Conservation (phyloP, 2,797 vertebrate genomes). For the Sebastes hubbsi region DNA sequence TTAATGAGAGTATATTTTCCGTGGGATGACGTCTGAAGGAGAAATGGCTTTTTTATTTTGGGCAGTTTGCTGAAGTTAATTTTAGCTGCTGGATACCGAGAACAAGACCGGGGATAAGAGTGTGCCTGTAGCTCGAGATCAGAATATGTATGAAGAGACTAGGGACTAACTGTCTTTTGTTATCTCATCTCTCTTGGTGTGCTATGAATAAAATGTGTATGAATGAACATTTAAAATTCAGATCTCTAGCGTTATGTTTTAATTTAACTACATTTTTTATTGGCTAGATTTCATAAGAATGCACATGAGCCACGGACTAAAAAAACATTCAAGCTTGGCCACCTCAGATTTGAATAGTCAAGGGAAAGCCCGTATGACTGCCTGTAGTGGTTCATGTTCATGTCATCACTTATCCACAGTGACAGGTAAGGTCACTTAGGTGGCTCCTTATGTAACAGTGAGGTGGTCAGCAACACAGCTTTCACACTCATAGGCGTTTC, state of each 20-base stretch:
- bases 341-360: neutral
- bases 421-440: slow-evolving; percentile 11
- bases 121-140: neutral
- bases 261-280: neutral
- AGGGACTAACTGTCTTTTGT: neutral
- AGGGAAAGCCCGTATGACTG: neutral
- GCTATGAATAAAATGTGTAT: neutral
- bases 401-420: neutral
- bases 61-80: slow-evolving; percentile 36
- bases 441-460: slow-evolving; percentile 28
- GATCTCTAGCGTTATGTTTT: neutral
- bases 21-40: slow-evolving; percentile 19
- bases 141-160: neutral
- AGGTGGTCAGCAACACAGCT: neutral
- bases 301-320: neutral
- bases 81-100: slow-evolving; percentile 41
- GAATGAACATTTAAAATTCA: neutral
- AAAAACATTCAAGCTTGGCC: neutral
- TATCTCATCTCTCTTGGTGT: neutral
- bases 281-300: neutral
- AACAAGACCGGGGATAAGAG: neutral
- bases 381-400: neutral
- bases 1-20: slow-evolving; percentile 49
- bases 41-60: slow-evolving; percentile 41
- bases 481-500: neutral